These are phyloP conservation scores for Yponomeuta cagnagella DNA, from an alignment of 2,888 invertebrate genomes.

Conservation along the genomic window DNA sequence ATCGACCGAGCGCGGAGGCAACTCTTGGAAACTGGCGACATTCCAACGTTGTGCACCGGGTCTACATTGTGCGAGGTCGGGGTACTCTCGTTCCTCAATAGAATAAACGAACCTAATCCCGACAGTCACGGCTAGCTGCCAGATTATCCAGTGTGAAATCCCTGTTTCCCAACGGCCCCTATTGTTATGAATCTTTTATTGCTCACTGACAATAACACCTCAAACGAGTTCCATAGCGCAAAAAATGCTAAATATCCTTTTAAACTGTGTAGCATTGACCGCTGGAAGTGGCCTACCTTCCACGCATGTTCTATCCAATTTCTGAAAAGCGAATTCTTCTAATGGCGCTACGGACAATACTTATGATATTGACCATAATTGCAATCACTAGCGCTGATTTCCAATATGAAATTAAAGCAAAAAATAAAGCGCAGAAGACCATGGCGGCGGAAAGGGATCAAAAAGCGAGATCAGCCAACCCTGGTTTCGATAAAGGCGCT, in stretches of 20 bases:
- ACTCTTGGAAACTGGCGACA: constrained; percentile 40
- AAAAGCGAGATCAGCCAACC: constrained; percentile 45
- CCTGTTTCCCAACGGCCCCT: constrained; percentile 22
- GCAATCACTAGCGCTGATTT: constrained; percentile 43
- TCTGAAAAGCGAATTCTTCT: constrained; percentile 43
- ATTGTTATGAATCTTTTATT: constrained; percentile 51
- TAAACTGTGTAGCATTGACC: constrained; percentile 27
- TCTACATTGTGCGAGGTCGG: constrained; percentile 32
- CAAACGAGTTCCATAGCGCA: constrained; percentile 23
- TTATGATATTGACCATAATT: constrained; percentile 45
- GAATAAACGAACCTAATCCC: constrained; percentile 36
- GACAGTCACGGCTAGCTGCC: background rate
- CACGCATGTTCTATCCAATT: constrained; percentile 15
- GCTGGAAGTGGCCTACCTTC: constrained; percentile 33
- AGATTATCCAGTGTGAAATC: background rate
- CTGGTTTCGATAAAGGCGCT: constrained; percentile 46
- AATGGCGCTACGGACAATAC: constrained; percentile 59
- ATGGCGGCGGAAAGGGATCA: constrained; percentile 65
- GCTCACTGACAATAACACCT: constrained; percentile 30
- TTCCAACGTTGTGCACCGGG: constrained; percentile 32
- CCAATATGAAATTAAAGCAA: constrained; percentile 53
- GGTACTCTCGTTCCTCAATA: constrained; percentile 32
- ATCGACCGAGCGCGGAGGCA: constrained; percentile 38
- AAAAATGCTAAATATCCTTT: constrained; percentile 38
- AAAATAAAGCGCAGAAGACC: constrained; percentile 59